Evolutionary conservation across 2,797 vertebrate genomes (phyloP).

Genomic region (Columba guinea): DNA sequence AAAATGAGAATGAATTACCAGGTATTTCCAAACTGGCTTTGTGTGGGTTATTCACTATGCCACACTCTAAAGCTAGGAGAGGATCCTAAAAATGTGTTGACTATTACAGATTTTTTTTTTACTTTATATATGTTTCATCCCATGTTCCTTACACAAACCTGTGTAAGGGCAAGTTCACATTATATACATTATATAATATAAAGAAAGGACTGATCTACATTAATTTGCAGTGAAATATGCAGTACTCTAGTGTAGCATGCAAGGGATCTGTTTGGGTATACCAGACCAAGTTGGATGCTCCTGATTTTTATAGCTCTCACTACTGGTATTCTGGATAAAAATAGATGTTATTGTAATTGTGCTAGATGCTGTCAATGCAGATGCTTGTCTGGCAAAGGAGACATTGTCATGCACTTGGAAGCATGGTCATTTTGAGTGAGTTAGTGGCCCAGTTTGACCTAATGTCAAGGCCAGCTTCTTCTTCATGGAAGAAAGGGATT

Average conservation of each 20-base stretch:
- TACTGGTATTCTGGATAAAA: neutral
- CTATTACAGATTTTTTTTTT: neutral
- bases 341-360: neutral
- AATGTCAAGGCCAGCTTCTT: neutral
- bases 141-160: neutral
- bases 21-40: neutral
- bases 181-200: neutral
- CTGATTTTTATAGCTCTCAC: neutral
- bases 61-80: neutral
- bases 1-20: neutral
- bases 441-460: neutral
- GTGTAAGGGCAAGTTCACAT: neutral
- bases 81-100: neutral
- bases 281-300: neutral
- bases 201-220: neutral
- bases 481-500: neutral
- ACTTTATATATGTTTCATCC: neutral
- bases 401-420: neutral
- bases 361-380: neutral
- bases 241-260: neutral
- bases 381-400: neutral
- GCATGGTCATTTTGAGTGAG: neutral
- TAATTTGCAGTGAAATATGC: neutral
- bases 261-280: neutral
- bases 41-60: neutral